Evolutionary conservation across 2,888 invertebrate genomes (phyloP).

Genomic region (Hypselothyrea guttata): DNA sequence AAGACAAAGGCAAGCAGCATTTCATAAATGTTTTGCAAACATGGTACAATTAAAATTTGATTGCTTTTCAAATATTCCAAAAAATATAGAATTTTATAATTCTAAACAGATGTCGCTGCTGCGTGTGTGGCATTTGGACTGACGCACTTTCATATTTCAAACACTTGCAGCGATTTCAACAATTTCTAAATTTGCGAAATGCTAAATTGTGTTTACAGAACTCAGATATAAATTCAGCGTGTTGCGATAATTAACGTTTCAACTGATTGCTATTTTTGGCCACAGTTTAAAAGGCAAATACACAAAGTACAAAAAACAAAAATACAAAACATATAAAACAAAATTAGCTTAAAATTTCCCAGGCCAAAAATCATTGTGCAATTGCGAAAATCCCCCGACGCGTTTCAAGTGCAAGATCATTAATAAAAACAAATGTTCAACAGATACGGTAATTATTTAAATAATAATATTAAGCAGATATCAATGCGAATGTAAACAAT

Average conservation of each 20-base stretch:
- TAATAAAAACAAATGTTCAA: constrained; percentile 15
- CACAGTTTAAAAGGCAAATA: constrained; percentile 16
- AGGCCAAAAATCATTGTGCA: constrained; percentile 3
- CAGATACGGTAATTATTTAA: constrained; percentile 10
- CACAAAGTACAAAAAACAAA: constrained; percentile 19
- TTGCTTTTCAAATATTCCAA: neutral
- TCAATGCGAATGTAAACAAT: constrained; percentile 9
- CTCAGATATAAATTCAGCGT: constrained; percentile 37
- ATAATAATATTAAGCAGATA: neutral
- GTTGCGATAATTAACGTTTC: constrained; percentile 42
- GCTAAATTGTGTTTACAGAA: constrained; percentile 55
- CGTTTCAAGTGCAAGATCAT: constrained; percentile 30
- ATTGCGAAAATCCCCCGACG: neutral
- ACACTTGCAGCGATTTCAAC: constrained; percentile 5
- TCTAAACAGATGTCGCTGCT: constrained; percentile 11
- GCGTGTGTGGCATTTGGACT: constrained; percentile 27
- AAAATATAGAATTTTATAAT: too few relatives aligned
- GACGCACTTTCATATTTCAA: constrained; percentile 30
- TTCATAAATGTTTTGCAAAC: too few relatives aligned
- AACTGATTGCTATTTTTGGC: constrained; percentile 50
- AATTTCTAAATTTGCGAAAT: constrained; percentile 29
- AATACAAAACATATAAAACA: neutral
- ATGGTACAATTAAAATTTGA: neutral
- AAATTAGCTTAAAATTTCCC: too few relatives aligned
- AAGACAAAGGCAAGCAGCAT: too few relatives aligned